Conservation (phyloP, 2,888 invertebrate genomes). For the Matsumyia berberina region DNA sequence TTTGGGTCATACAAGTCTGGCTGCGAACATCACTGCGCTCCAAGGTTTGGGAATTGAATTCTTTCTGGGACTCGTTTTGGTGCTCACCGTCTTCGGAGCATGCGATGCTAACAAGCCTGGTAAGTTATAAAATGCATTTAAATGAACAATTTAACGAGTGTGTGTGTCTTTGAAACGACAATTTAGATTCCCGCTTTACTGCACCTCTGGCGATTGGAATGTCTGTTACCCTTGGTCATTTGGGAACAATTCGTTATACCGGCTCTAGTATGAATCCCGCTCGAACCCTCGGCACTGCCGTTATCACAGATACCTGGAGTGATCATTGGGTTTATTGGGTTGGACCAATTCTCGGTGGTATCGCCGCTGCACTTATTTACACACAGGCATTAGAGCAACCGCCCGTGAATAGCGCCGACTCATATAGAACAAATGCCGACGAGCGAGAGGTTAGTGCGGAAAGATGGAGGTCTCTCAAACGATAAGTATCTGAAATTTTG, state of each 20-base stretch:
- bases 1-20: constrained; percentile 89
- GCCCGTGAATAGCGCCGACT: constrained; percentile 79
- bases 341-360: constrained; percentile 93
- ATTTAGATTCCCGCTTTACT: constrained; percentile 89
- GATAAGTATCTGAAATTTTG: constrained; percentile 21
- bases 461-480: constrained; percentile 25
- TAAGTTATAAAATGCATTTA: constrained; percentile 46
- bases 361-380: constrained; percentile 91
- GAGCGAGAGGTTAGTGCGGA: constrained; percentile 88
- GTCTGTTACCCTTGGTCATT: constrained; percentile 92
- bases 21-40: constrained; percentile 87
- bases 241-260: constrained; percentile 93
- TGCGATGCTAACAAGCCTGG: constrained; percentile 83
- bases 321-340: constrained; percentile 97
- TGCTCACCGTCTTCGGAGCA: constrained; percentile 95
- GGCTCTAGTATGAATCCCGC: constrained; percentile 98
- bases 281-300: constrained; percentile 93
- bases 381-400: constrained; percentile 84
- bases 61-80: constrained; percentile 94
- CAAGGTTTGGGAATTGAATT: constrained; percentile 96
- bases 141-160: background rate
- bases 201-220: constrained; percentile 95
- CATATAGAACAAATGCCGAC: constrained; percentile 85
- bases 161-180: too few relatives aligned
- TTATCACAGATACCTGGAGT: constrained; percentile 89